Conservation (phyloP, 2,888 invertebrate species). For the Drosophila ustulata region DNA sequence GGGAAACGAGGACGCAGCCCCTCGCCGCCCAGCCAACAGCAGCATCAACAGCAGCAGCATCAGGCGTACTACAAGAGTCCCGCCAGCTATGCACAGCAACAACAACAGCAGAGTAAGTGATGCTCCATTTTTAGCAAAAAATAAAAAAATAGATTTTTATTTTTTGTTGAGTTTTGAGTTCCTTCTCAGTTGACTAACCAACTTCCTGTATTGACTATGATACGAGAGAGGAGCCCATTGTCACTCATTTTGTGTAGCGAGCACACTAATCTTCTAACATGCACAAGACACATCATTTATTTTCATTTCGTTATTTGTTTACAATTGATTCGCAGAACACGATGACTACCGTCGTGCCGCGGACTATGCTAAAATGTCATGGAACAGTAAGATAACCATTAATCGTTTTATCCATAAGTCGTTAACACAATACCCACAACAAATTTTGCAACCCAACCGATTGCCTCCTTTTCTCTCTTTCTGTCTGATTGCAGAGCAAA, state of each 20-base stretch:
- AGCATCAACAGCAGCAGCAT: conserved; percentile 37
- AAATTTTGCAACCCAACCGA: neutral
- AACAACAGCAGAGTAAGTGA: conserved; percentile 83
- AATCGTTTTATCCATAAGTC: conserved; percentile 40
- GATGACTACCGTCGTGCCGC: conserved; percentile 93
- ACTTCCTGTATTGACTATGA: neutral
- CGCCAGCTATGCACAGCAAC: conserved; percentile 81
- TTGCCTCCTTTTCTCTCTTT: neutral
- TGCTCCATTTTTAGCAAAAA: neutral
- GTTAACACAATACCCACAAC: conserved; percentile 24
- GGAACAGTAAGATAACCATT: conserved; percentile 90
- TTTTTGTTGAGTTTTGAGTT: conserved; percentile 8
- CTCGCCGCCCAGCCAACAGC: conserved; percentile 86
- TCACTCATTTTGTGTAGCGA: conserved; percentile 32
- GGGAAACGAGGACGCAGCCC: conserved; percentile 87
- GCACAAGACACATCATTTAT: conserved; percentile 79
- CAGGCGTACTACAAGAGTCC: conserved; percentile 83
- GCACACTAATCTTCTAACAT: conserved; percentile 43
- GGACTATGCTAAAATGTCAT: conserved; percentile 92
- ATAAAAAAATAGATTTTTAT: neutral
- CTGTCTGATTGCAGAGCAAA: conserved; percentile 84
- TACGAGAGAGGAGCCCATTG: conserved; percentile 12
- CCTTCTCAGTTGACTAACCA: conserved; percentile 27
- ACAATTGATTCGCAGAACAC: conserved; percentile 86
- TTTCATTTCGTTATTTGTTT: conserved; percentile 77